phyloP scores from a whole-genome alignment of 1,140 invertebrate species.

The Monomorium pharaonis region DNA sequence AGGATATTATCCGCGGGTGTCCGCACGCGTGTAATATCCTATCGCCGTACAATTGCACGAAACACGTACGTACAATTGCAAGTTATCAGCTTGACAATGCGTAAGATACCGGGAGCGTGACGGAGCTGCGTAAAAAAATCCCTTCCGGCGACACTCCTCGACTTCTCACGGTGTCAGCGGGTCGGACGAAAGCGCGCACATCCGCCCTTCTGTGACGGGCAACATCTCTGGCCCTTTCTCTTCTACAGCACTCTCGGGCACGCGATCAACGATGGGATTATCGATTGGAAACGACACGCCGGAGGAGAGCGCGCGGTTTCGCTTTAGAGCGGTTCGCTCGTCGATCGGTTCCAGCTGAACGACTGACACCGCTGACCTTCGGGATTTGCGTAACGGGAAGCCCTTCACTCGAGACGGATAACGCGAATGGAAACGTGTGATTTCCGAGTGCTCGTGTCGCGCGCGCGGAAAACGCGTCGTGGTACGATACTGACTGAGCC shows the following conservation, averaged over 20 bases:
- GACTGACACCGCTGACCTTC: conserved; percentile 46
- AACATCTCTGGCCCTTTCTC: not conserved
- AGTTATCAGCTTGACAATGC: not conserved
- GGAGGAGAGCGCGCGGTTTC: not conserved
- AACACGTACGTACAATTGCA: not conserved
- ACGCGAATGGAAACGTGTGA: not conserved
- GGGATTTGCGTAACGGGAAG: conserved; percentile 29
- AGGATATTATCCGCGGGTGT: not conserved
- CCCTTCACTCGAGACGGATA: conserved; percentile 51
- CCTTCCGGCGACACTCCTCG: not conserved
- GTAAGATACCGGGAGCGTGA: not conserved
- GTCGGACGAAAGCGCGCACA: not conserved
- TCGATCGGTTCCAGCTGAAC: conserved; percentile 21
- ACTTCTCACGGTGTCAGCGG: not conserved
- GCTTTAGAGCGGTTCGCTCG: not conserved
- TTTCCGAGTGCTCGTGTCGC: conserved; percentile 44
- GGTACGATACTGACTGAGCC: conserved; percentile 29
- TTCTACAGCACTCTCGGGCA: not conserved
- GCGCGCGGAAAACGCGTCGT: conserved; percentile 65
- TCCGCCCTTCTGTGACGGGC: not conserved
- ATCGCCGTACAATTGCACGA: too few species aligned
- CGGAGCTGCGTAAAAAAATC: not conserved
- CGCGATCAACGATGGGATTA: not conserved
- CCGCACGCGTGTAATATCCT: too few species aligned
- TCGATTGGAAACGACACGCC: not conserved